phyloP scores from a whole-genome alignment of 2,888 invertebrate species.

The Leptogaster cylindrica region DNA sequence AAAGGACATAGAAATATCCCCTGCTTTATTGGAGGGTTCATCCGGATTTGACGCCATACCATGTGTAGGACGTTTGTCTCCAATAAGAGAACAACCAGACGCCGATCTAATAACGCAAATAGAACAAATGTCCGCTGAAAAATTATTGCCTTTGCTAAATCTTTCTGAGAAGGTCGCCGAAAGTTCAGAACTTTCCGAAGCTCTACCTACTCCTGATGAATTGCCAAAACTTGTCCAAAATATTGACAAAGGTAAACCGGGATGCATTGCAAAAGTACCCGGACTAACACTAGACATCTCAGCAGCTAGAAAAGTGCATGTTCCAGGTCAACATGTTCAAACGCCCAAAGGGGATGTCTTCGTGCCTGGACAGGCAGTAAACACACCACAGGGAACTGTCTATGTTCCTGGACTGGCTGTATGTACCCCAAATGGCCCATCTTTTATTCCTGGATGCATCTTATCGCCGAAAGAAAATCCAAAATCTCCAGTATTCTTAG shows the following conservation, averaged over 20 bases:
- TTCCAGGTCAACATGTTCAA: constrained; percentile 75
- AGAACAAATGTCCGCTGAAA: constrained; percentile 64
- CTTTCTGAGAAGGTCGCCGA: constrained; percentile 67
- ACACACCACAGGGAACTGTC: constrained; percentile 70
- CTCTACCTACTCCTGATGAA: constrained; percentile 69
- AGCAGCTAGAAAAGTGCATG: constrained; percentile 69
- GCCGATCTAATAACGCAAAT: constrained; percentile 51
- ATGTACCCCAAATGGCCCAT: constrained; percentile 71
- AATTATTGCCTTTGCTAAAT: constrained; percentile 63
- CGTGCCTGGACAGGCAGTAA: constrained; percentile 77
- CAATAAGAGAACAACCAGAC: constrained; percentile 65
- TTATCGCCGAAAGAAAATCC: constrained; percentile 55
- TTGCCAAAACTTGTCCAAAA: constrained; percentile 70
- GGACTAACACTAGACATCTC: constrained; percentile 71
- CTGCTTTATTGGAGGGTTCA: constrained; percentile 65
- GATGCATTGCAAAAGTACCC: not conserved
- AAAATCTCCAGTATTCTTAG: constrained; percentile 71
- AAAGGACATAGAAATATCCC: constrained; percentile 64
- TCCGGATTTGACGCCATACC: constrained; percentile 68
- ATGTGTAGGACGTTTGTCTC: constrained; percentile 68
- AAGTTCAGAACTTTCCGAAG: constrained; percentile 47
- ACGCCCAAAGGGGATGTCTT: constrained; percentile 75
- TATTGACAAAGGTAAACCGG: constrained; percentile 67
- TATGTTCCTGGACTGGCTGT: constrained; percentile 79
- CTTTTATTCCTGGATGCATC: constrained; percentile 71